Percentiles rank a stretch among this genome's conserved stretches.
These are phyloP conservation scores for Chironomus riparius DNA, from an alignment of 2,888 invertebrate species.

Conservation along the genomic window DNA sequence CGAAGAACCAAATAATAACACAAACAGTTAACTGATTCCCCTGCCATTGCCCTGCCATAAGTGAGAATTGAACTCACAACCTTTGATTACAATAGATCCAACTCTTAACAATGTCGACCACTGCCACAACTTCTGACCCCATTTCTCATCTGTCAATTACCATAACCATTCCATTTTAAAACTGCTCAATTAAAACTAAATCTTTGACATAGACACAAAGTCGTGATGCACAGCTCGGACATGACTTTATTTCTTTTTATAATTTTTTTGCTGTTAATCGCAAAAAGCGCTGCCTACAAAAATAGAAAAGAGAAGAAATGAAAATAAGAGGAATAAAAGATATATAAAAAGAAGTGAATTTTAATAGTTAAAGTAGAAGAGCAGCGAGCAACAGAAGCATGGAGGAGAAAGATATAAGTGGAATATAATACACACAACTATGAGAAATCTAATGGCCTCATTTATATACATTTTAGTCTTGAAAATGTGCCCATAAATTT, in stretches of 20 bases:
- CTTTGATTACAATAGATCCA: too few species aligned
- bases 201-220: neutral
- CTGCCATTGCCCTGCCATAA: too few species aligned
- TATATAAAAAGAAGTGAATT: neutral
- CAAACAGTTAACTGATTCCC: too few species aligned
- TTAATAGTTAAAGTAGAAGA: neutral
- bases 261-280: slow-evolving; percentile 10
- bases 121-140: too few species aligned
- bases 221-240: neutral
- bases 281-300: neutral
- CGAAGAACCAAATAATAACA: too few species aligned
- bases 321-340: too few species aligned
- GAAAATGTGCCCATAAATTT: slow-evolving; percentile 22
- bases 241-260: neutral
- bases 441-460: slow-evolving; percentile 24
- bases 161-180: too few species aligned
- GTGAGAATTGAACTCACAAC: too few species aligned
- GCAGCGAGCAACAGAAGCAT: neutral
- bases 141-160: too few species aligned
- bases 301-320: neutral
- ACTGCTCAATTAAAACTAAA: neutral
- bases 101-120: too few species aligned
- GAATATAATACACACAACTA: slow-evolving; percentile 7
- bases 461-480: slow-evolving; percentile 6
- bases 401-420: too few species aligned